Base-by-base conservation (phyloP, 2,113 vertebrate genomes). In the Thunnus thynnus region DNA sequence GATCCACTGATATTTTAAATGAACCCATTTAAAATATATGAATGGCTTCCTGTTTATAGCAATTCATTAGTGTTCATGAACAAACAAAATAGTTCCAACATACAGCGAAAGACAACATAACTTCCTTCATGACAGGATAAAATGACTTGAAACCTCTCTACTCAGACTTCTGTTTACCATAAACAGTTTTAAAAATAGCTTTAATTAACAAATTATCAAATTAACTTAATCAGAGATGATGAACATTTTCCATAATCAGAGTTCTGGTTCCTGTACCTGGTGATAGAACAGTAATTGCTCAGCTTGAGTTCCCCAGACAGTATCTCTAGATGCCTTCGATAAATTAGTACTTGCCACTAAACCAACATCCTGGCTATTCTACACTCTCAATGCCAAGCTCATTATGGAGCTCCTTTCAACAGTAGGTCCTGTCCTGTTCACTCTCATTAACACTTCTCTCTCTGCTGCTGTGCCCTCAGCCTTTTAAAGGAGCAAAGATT, bases 321-420 rank as follows among this genome's bases (percentile, higher is more conserved):
- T 9, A 47, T 77, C 76, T 74, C 18, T 14, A 47, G 48, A 82
- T 51, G 36, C 58, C 50, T 76, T 61, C 22, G 52, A 56, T 41
- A 72, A 83, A 82, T 86, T 56, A 84, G 47, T 69, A 56, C 57
- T 61, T 74, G 60, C 80, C 67, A 67, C 51, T 60, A 55, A 78
- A 73, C 60, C 56, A 73, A 62, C 57, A 52, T 6, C 17, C 48
- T 32, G 27, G n/a, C 32, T 60, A 58, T 51, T 76, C 47, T 20
- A 12, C 55, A 14, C 51, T 14, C 32, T 74, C 46, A 47, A 32
- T 69, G n/a, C 51, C 25, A 44, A 75, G 27, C 64, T 84, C 74
- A 73, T 69, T 82, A 63, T 25, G 20, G 27, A 47, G 30, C 36
- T 74, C 17, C 18, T 18, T 74, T 46, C 30, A 77, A 50, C 51